Conservation (phyloP, 2,113 vertebrate genomes). For the Grallaria varia region DNA sequence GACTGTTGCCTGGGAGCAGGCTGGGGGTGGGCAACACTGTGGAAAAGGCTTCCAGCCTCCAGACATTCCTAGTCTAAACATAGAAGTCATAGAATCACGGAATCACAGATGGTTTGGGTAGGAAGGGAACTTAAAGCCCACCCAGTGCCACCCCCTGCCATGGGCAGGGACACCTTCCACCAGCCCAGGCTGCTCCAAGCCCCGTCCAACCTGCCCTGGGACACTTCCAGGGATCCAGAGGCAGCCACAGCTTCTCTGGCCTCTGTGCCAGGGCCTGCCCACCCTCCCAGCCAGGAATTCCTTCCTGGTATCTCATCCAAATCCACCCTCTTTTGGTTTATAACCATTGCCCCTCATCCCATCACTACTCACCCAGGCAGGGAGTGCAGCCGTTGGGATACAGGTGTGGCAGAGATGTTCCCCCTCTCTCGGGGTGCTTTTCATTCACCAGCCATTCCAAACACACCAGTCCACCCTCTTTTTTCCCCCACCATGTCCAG, state of each 20-base stretch:
- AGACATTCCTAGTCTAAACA: not conserved
- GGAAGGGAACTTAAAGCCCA: not conserved
- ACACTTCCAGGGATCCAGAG: not conserved
- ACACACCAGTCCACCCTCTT: not conserved
- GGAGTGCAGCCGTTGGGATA: not conserved
- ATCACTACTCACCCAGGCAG: not conserved
- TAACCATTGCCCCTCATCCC: not conserved
- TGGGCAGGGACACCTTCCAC: not conserved
- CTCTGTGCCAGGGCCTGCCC: accelerated
- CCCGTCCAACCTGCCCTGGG: accelerated
- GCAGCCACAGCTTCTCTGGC: not conserved
- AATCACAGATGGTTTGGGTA: not conserved
- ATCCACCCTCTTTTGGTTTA: not conserved
- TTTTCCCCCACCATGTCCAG: not conserved
- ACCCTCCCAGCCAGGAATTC: accelerated
- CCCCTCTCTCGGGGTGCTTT: not conserved
- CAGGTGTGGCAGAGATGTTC: accelerated
- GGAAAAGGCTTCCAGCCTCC: not conserved
- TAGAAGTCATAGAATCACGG: not conserved
- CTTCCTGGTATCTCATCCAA: not conserved
- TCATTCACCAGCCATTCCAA: not conserved
- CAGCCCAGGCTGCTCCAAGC: accelerated
- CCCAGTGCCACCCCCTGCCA: accelerated
- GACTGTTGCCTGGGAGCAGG: not conserved
- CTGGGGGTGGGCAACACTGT: accelerated